Evolutionary conservation across 2,888 invertebrate genomes (phyloP), one percentile per base, ranked within the genome.

Genomic region (Mesorhabditis sp.): DNA sequence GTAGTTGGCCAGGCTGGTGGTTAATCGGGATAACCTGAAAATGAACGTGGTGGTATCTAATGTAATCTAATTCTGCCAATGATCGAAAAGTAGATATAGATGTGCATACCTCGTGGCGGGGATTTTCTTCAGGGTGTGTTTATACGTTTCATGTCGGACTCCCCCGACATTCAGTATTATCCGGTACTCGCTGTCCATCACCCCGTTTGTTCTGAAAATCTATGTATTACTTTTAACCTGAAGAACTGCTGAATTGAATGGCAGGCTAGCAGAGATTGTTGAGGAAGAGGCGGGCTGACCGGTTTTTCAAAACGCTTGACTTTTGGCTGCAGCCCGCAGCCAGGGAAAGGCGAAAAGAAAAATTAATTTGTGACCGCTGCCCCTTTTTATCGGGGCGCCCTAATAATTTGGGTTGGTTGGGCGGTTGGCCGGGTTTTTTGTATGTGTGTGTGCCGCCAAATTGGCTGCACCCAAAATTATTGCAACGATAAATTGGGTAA

Each of bases 161-260:
- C 97, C 97, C 65, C 97, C 85, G 82, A 97, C 96, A 88, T 98
- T 98, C 86, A 98, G 91, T 80, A 97, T 94, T 86, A 98, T 95
- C 88, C 97, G 92, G 66, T 80, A 80, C 71, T 84, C 84, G 67
- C 77, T 81, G 75, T 84, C 84, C 84, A 84, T 84, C 67, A 76
- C 76, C 70, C 72, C 74, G 67, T 75, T 50, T 10, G 58, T n/a
- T 50, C 58, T 50, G n/a, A n/a, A 50, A 50, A 50, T 50, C 1
- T 0, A 50, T 10, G 58, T 2, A 13, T 50, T 50, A 50, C 1
- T 28, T 28, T 28, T 28, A 28, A 28, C 28, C 28, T 28, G 1
- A 28, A 28, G 28, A 28, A 28, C 28, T 28, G 28, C 28, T 28
- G 28, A 28, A 28, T 28, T 28, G 1, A 28, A 28, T 28, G 28